These are phyloP conservation scores for Frankliniella intonsa DNA, from an alignment of 2,888 invertebrate species.

Conservation along the genomic window DNA sequence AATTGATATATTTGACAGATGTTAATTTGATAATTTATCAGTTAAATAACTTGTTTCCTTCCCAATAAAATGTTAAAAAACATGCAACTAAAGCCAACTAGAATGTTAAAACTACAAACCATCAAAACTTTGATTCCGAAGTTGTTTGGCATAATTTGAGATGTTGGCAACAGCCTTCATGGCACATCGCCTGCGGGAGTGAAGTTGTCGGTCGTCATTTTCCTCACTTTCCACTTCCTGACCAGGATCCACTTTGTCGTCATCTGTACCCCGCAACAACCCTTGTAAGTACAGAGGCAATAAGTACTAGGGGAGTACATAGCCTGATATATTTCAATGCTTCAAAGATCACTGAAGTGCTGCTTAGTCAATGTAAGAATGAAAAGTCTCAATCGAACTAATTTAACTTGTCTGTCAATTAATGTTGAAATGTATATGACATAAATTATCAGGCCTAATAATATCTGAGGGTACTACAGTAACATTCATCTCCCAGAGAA, in stretches of 20 bases:
- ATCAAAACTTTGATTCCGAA: slow-evolving; percentile 44
- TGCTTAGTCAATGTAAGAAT: background rate
- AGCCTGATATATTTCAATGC: background rate
- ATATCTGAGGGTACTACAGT: background rate
- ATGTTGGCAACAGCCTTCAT: slow-evolving; percentile 45
- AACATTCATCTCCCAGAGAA: background rate
- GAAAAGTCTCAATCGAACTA: background rate
- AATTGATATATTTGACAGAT: too few relatives aligned
- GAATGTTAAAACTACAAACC: slow-evolving; percentile 36
- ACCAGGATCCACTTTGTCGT: background rate
- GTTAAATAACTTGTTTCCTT: too few relatives aligned
- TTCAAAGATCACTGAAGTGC: background rate
- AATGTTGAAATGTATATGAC: background rate
- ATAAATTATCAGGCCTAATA: too few relatives aligned
- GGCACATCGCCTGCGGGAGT: slow-evolving; percentile 42
- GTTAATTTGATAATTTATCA: too few relatives aligned
- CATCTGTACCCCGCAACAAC: slow-evolving; percentile 22
- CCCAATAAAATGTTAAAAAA: background rate
- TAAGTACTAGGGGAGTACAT: background rate
- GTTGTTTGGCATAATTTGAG: slow-evolving; percentile 44
- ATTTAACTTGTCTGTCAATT: background rate
- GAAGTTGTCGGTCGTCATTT: slow-evolving; percentile 1
- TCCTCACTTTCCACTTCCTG: slow-evolving; percentile 34
- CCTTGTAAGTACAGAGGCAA: background rate
- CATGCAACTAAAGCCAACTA: background rate